These are phyloP conservation scores for Sebastiscus tertius DNA, from an alignment of 2,797 vertebrate species.

Conservation along the genomic window DNA sequence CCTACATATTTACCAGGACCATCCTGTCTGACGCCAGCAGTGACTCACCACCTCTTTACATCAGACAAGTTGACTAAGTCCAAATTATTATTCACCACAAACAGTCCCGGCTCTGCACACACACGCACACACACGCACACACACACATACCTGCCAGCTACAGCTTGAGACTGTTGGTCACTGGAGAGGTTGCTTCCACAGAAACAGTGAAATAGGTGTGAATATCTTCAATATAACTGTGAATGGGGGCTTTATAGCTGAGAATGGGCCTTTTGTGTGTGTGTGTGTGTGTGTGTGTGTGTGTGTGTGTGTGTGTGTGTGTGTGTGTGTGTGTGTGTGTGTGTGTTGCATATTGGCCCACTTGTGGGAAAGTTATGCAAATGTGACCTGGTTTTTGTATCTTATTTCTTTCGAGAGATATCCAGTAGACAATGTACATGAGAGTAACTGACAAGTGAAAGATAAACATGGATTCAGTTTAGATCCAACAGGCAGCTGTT, in stretches of 20 bases:
- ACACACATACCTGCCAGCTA: constrained; percentile 2
- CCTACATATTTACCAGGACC: constrained; percentile 52
- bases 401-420: not conserved
- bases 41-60: constrained; percentile 60
- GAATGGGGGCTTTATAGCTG: not conserved
- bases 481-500: not conserved
- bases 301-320: not conserved
- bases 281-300: not conserved
- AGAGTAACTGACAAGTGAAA: not conserved
- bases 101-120: constrained; percentile 7
- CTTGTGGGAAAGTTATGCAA: constrained; percentile 33
- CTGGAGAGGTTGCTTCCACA: not conserved
- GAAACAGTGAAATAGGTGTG: constrained; percentile 1
- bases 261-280: not conserved
- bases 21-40: constrained; percentile 46
- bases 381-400: constrained; percentile 31
- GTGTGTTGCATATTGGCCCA: not conserved
- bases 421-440: not conserved
- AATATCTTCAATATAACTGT: constrained; percentile 8
- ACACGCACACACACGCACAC: constrained; percentile 10
- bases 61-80: constrained; percentile 37
- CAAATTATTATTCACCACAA: constrained; percentile 66
- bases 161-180: not conserved
- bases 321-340: not conserved
- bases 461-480: not conserved